Evolutionary conservation across 1,140 invertebrate species (phyloP).

Genomic region (Pomacea maculata): DNA sequence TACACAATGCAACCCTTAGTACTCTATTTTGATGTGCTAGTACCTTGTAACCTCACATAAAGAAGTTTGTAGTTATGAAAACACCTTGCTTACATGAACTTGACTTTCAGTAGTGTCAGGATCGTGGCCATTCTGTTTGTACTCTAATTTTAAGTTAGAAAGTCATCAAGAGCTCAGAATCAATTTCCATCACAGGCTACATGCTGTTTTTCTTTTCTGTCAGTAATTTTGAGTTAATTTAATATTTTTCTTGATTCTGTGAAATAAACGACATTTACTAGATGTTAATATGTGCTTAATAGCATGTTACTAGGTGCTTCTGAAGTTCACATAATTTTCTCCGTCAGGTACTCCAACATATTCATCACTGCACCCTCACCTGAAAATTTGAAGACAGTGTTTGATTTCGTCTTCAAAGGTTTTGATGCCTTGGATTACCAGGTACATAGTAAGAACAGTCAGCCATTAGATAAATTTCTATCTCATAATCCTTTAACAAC

Average conservation of each 20-base stretch:
- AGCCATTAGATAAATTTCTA: too few species aligned
- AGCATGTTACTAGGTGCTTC: too few species aligned
- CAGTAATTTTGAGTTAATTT: too few species aligned
- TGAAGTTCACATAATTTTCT: neutral
- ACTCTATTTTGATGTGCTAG: too few species aligned
- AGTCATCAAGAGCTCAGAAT: too few species aligned
- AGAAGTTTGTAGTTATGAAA: neutral
- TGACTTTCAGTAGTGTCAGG: neutral
- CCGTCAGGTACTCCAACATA: constrained; percentile 92
- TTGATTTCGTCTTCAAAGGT: constrained; percentile 97
- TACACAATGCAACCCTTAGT: too few species aligned
- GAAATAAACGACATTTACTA: too few species aligned
- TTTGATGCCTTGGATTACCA: constrained; percentile 93
- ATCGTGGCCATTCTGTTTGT: too few species aligned
- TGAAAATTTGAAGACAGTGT: constrained; percentile 97
- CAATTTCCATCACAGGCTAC: neutral
- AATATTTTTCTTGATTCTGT: too few species aligned
- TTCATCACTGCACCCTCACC: constrained; percentile 98
- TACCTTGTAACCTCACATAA: neutral
- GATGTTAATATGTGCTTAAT: too few species aligned
- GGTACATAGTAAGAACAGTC: constrained; percentile 43
- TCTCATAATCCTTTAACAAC: too few species aligned
- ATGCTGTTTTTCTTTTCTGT: neutral
- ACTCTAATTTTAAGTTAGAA: too few species aligned
- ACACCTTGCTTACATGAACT: neutral